Evolutionary conservation across 2,888 invertebrate species (phyloP).

Genomic region (Stomorhina lunata): DNA sequence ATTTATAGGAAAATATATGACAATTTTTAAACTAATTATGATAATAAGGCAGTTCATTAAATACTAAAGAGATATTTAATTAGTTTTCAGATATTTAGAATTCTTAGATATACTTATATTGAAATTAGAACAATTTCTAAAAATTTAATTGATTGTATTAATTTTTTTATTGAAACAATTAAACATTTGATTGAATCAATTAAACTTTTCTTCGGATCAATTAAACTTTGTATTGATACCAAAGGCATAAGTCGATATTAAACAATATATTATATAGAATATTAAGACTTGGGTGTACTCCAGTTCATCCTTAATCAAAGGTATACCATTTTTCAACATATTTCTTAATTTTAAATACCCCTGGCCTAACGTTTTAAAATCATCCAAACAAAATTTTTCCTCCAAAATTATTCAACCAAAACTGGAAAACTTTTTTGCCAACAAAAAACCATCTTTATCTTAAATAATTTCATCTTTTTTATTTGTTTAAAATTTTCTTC

Average conservation of each 20-base stretch:
- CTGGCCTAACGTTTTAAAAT: background rate
- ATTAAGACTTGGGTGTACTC: too few species aligned
- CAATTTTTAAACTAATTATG: background rate
- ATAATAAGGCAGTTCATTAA: background rate
- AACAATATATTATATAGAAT: too few species aligned
- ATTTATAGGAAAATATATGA: background rate
- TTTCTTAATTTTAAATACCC: background rate
- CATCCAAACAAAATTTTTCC: background rate
- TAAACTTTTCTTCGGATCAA: too few species aligned
- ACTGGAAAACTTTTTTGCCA: slow-evolving; percentile 1
- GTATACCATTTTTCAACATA: background rate
- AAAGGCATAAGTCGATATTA: too few species aligned
- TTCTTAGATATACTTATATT: too few species aligned
- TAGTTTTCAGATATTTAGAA: too few species aligned
- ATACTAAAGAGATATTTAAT: background rate
- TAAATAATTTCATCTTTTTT: background rate
- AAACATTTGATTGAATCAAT: too few species aligned
- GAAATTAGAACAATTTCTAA: too few species aligned
- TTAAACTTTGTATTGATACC: too few species aligned
- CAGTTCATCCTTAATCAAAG: background rate
- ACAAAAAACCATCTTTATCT: background rate
- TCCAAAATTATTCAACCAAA: slow-evolving; percentile 16
- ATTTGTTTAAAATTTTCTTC: background rate
- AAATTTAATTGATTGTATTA: too few species aligned
- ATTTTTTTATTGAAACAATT: too few species aligned